Evolutionary conservation across 2,113 vertebrate species (phyloP).

Genomic region (Merops nubicus): DNA sequence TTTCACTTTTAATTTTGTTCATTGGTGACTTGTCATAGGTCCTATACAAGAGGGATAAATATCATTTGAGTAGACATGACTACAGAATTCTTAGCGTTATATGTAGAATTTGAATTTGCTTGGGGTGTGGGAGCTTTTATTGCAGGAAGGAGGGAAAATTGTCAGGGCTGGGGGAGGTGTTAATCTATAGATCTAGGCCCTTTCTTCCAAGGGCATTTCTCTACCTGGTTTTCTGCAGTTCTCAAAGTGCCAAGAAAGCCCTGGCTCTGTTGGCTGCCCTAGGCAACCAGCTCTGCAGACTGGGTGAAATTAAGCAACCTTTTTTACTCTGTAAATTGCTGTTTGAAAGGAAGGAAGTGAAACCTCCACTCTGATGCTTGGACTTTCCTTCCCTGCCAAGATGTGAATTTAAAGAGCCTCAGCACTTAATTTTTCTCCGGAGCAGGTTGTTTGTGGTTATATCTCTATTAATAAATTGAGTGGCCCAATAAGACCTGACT

Average conservation of each 20-base stretch:
- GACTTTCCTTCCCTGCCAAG: not conserved
- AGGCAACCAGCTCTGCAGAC: not conserved
- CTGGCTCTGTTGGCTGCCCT: not conserved
- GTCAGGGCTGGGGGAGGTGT: not conserved
- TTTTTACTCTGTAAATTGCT: not conserved
- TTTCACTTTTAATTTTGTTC: not conserved
- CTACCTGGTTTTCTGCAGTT: not conserved
- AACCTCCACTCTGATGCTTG: not conserved
- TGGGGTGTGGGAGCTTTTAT: accelerated
- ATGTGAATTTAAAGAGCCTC: not conserved
- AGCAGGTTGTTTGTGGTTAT: not conserved
- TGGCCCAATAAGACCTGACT: not conserved
- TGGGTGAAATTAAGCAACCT: not conserved
- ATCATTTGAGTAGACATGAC: accelerated
- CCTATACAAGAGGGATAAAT: not conserved
- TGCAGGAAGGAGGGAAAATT: not conserved
- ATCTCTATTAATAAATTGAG: not conserved
- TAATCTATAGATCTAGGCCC: not conserved
- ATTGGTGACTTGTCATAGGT: accelerated
- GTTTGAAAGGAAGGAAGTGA: not conserved
- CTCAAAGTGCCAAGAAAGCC: not conserved
- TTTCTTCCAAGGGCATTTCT: not conserved
- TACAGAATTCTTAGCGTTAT: accelerated
- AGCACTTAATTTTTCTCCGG: not conserved
- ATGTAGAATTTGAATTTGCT: not conserved